Conservation (phyloP, 2,888 invertebrate species). For the Oxycera nigricornis region DNA sequence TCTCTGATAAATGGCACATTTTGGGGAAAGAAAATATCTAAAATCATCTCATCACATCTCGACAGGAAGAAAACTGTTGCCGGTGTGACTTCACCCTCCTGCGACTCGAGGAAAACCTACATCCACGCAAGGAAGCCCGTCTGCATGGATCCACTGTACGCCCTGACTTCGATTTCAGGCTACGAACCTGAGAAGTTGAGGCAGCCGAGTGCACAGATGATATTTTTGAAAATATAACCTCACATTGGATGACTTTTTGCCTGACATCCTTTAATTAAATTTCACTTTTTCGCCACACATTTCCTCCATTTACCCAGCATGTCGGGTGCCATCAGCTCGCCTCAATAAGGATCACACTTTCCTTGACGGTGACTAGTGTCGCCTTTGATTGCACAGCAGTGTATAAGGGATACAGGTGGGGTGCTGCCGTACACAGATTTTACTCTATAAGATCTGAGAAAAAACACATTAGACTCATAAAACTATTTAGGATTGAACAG, state of each 20-base stretch:
- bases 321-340: slow-evolving; percentile 16
- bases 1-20: slow-evolving; percentile 24
- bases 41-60: slow-evolving; percentile 43
- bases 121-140: neutral
- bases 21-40: slow-evolving; percentile 38
- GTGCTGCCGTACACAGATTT: no score
- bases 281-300: slow-evolving; percentile 50
- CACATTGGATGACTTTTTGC: slow-evolving; percentile 44
- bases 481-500: no score
- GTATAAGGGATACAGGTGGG: neutral
- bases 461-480: no score
- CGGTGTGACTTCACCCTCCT: slow-evolving; percentile 9
- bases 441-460: no score
- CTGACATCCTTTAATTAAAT: slow-evolving; percentile 52
- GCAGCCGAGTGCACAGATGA: slow-evolving; percentile 18
- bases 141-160: neutral
- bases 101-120: neutral
- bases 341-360: neutral
- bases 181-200: slow-evolving; percentile 14
- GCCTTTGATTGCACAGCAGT: neutral
- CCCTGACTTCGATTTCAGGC: neutral
- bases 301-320: slow-evolving; percentile 13
- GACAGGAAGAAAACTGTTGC: slow-evolving; percentile 46
- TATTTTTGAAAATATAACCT: slow-evolving; percentile 36
- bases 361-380: neutral